Percentiles rank a stretch among this genome's conserved stretches.
Evolutionary conservation across 2,888 invertebrate species (phyloP).

Genomic region (Phyto melanocephala): DNA sequence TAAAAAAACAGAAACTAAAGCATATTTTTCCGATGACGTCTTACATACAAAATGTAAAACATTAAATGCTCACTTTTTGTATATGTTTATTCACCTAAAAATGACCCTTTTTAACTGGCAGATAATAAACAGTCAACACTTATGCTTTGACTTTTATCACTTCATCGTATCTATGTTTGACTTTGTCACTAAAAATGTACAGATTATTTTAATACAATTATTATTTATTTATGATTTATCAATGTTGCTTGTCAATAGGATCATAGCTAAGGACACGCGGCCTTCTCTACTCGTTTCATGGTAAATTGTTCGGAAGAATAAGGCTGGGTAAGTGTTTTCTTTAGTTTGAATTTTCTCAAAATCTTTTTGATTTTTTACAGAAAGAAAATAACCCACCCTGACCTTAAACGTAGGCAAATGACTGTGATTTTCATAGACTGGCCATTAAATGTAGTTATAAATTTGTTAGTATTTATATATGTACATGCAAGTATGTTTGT

Average conservation of each 20-base stretch:
- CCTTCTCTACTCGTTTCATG: not conserved
- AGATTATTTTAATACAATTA: conserved; percentile 27
- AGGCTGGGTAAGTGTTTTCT: conserved; percentile 37
- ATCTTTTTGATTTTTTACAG: not conserved
- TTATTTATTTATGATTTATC: conserved; percentile 52
- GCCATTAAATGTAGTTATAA: not conserved
- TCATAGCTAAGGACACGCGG: conserved; percentile 47
- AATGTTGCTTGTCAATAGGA: conserved; percentile 26
- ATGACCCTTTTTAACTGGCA: not conserved
- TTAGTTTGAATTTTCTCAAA: not conserved
- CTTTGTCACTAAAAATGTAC: not conserved
- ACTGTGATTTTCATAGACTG: not conserved
- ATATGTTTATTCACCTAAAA: not conserved
- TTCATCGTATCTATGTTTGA: conserved; percentile 5
- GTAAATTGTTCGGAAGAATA: not conserved
- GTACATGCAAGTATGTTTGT: no score
- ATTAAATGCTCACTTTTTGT: not conserved
- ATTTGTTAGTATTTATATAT: not conserved
- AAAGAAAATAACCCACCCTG: conserved; percentile 20
- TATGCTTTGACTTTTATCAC: not conserved
- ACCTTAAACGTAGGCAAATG: not conserved
- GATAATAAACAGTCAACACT: conserved; percentile 19
- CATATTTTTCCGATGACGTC: not conserved
- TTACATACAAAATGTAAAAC: not conserved
- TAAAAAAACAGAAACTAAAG: not conserved